A percentile compares a stretch with the other conserved stretches of the same genome.
Evolutionary conservation across 1,140 invertebrate species (phyloP).

Genomic region (Acromyrmex charruanus): DNA sequence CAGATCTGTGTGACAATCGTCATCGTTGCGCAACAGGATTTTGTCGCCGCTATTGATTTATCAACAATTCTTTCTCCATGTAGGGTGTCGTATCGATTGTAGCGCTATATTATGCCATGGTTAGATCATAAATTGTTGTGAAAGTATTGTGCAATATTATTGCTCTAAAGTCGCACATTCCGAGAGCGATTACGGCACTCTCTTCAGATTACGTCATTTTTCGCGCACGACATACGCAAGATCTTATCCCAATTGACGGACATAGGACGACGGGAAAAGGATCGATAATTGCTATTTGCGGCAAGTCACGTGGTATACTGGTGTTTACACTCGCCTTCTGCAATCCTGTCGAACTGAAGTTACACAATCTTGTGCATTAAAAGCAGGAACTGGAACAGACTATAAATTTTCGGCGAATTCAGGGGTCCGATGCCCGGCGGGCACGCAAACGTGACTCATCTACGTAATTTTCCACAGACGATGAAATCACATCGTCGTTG

Average conservation of each 20-base stretch:
- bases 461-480: not conserved
- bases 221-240: not conserved
- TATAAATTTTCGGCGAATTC: not conserved
- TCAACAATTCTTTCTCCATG: not conserved
- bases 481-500: not conserved
- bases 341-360: not conserved
- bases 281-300: constrained; percentile 50
- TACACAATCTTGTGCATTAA: constrained; percentile 20
- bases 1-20: not conserved
- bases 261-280: not conserved
- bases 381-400: not conserved
- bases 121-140: not conserved
- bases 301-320: not conserved
- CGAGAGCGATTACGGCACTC: not conserved
- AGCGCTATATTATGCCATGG: not conserved
- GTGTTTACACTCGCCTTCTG: constrained; percentile 26
- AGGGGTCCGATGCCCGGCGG: not conserved
- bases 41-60: not conserved
- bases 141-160: constrained; percentile 8
- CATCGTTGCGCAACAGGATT: constrained; percentile 20
- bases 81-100: not conserved
- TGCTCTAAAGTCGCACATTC: not conserved
- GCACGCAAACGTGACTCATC: constrained; percentile 6
- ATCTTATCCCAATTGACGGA: constrained; percentile 1
- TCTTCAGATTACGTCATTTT: not conserved